phyloP scores from a whole-genome alignment of 30 jellyfish, hydroid and myxozoan species.

The Morbakka virulenta region DNA sequence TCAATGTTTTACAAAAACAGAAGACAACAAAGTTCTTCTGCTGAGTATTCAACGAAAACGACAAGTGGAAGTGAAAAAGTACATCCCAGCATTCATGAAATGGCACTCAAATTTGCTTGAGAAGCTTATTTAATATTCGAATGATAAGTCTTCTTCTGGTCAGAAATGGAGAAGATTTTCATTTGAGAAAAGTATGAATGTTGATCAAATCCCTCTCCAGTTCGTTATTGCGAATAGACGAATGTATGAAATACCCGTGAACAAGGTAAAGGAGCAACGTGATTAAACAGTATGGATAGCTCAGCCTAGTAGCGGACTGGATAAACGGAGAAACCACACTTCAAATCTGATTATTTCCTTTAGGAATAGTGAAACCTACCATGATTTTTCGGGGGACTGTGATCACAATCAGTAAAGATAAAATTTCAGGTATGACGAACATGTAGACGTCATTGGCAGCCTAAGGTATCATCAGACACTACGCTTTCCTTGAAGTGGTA shows the following conservation, averaged over 20 bases:
- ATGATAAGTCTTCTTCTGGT: no score
- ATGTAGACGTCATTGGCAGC: constrained; percentile 51
- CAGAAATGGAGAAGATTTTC: constrained; percentile 6
- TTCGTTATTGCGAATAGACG: constrained; percentile 19
- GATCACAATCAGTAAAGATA: background rate
- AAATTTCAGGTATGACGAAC: background rate
- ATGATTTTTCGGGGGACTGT: constrained; percentile 36
- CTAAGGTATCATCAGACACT: constrained; percentile 45
- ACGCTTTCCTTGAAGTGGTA: background rate
- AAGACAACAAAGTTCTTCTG: constrained; percentile 1
- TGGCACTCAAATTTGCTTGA: background rate
- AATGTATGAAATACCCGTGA: constrained; percentile 26
- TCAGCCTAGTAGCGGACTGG: constrained; percentile 64
- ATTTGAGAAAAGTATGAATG: constrained; percentile 27
- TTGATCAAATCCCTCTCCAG: constrained; percentile 62
- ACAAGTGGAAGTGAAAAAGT: background rate
- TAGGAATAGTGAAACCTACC: constrained; percentile 11
- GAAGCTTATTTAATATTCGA: no score
- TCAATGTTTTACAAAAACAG: background rate
- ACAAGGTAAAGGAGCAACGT: constrained; percentile 24
- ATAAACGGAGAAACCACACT: constrained; percentile 22
- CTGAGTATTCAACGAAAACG: constrained; percentile 29
- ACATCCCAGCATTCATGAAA: background rate
- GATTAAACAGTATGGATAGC: constrained; percentile 56
- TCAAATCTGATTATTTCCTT: background rate